Conservation (phyloP, 2,113 vertebrate genomes). For the Shinisaurus crocodilurus region DNA sequence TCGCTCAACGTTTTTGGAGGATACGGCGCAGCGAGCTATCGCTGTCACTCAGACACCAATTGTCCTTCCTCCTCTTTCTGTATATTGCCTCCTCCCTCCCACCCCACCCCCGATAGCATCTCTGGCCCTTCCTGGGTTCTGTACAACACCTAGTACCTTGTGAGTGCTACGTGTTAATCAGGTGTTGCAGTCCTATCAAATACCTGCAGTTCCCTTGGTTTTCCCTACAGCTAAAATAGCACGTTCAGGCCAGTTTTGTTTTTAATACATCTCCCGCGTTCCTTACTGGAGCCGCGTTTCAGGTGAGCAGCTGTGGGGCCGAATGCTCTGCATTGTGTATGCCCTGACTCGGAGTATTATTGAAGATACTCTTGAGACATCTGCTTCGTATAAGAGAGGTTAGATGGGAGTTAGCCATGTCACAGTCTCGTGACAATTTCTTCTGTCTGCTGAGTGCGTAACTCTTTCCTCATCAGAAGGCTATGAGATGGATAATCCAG, state of each 20-base stretch:
- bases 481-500: not conserved
- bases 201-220: too few species aligned
- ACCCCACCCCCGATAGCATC: not conserved
- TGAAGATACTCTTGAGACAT: too few species aligned
- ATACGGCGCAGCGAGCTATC: not conserved
- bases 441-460: not conserved
- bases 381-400: not conserved
- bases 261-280: not conserved
- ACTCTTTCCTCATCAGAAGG: not conserved
- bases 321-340: too few species aligned
- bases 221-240: not conserved
- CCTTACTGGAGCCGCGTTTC: not conserved
- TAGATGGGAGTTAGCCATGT: not conserved
- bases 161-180: too few species aligned
- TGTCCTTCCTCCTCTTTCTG: not conserved
- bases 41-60: not conserved
- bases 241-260: too few species aligned
- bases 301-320: not conserved
- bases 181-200: not conserved
- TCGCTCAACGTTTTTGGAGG: not conserved
- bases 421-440: slow-evolving; percentile 1
- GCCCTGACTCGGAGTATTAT: not conserved
- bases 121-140: not conserved
- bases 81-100: not conserved
- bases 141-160: not conserved